Evolutionary conservation across 2,113 vertebrate genomes (phyloP).

Genomic region (Stercorarius parasiticus): DNA sequence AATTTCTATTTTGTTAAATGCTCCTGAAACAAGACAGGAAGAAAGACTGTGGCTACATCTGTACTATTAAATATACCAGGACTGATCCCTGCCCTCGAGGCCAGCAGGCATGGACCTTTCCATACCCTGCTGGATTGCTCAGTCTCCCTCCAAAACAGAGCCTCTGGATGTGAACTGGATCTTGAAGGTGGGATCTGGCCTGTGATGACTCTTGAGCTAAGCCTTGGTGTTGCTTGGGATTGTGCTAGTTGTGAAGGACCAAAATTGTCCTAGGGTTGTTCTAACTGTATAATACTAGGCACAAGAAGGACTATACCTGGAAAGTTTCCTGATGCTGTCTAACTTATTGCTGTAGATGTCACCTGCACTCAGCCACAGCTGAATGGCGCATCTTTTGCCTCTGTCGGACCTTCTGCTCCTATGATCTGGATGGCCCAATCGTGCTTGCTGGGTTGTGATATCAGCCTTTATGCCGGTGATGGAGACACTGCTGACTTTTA

Average conservation of each 20-base stretch:
- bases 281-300: rapidly evolving
- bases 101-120: not conserved
- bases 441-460: not conserved
- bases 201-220: not conserved
- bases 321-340: not conserved
- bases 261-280: not conserved
- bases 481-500: not conserved
- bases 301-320: not conserved
- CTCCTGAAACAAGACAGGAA: not conserved
- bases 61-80: not conserved
- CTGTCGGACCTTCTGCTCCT: not conserved
- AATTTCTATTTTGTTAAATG: not conserved
- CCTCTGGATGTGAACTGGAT: not conserved
- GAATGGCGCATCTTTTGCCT: not conserved
- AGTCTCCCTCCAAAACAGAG: not conserved
- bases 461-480: not conserved
- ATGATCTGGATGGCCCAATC: rapidly evolving
- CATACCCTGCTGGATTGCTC: not conserved
- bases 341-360: not conserved
- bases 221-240: not conserved
- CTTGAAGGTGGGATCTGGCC: not conserved
- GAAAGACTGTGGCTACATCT: not conserved
- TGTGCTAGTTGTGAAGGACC: not conserved
- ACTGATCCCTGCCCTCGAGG: not conserved
- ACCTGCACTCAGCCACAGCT: not conserved